These are phyloP conservation scores for Marmota monax DNA, from an alignment of 2,113 vertebrate species.

Conservation along the genomic window DNA sequence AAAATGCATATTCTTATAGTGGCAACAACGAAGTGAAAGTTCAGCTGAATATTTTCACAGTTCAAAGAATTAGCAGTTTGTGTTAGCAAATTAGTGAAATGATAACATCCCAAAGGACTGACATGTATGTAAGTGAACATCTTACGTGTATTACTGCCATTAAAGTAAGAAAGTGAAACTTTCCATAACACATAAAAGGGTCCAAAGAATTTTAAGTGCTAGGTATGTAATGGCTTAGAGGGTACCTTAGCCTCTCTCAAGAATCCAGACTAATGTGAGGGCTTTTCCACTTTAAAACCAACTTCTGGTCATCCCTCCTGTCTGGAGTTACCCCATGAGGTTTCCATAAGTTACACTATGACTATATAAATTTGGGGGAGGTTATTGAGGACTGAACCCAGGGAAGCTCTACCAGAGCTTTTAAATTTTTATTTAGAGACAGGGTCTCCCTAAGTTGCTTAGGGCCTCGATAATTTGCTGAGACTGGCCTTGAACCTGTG, in stretches of 20 bases:
- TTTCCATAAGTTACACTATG: not conserved
- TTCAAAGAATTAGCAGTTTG: not conserved
- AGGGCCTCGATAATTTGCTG: no score
- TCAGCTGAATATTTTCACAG: not conserved
- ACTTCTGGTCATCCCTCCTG: not conserved
- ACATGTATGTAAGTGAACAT: not conserved
- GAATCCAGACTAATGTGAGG: not conserved
- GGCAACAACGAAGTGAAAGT: slow-evolving; percentile 3
- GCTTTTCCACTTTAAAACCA: not conserved
- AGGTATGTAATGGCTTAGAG: not conserved
- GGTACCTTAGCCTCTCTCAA: not conserved
- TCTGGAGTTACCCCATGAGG: not conserved
- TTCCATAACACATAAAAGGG: not conserved
- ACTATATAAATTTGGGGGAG: no score
- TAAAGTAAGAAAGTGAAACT: not conserved
- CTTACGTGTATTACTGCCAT: not conserved
- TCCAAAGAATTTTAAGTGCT: not conserved
- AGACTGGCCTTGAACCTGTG: no score
- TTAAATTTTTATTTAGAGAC: no score
- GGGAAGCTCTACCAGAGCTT: no score
- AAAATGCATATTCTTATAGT: not conserved
- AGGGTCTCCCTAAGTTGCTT: no score
- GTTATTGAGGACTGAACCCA: no score
- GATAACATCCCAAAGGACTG: not conserved
- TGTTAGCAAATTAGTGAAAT: slow-evolving; percentile 1